Base-by-base conservation (phyloP, 2,888 invertebrate species). In the Acronicta leporina region DNA sequence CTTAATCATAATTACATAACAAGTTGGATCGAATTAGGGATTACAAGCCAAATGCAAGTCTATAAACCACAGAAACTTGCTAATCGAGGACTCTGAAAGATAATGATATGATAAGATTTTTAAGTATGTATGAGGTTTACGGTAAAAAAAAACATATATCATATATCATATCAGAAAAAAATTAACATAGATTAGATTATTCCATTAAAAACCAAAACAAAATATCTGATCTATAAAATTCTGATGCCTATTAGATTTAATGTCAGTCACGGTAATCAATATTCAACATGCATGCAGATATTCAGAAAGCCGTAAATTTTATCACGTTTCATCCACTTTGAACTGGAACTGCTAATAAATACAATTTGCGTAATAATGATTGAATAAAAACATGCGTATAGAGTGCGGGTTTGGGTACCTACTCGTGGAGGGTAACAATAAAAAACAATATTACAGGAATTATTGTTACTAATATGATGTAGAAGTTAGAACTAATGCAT, bases 321-420 rank as follows among this genome's bases (percentile, higher is more conserved):
- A 45, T 16, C 33, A 45, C 43, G 42, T 53, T 47, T 62, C 15
- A 47, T 63, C 9, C 11, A 48, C 35, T 40, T 61, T 40, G 50
- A 53, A 47, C 35, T 35, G 6, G 27, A 25, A n/a, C 35, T 13
- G 8, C 9, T 42, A 52, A 63, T 63, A 58, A 61, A 71, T 61
- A 33, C 20, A 49, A 51, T 54, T 56, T 49, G 8, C 1, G 42
- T 16, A 16, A 11, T 47, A 14, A 51, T 46, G 30, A 68, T 68
- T 46, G 33, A 43, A 38, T 38, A 38, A 30, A 49, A 54, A 66
- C n/a, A 20, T 44, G 20, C 27, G 30, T 45, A 52, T 33, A 0
- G 10, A 43, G 13, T 15, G 16, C 20, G n/a, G 43, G 20, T 38
- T 44, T n/a, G n/a, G n/a, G n/a, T n/a, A n/a, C n/a, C n/a, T 5